Percentiles rank a stretch among this genome's conserved stretches.
These are phyloP conservation scores for Lithophane semibrunnea DNA, from an alignment of 2,888 invertebrate genomes.

Conservation along the genomic window DNA sequence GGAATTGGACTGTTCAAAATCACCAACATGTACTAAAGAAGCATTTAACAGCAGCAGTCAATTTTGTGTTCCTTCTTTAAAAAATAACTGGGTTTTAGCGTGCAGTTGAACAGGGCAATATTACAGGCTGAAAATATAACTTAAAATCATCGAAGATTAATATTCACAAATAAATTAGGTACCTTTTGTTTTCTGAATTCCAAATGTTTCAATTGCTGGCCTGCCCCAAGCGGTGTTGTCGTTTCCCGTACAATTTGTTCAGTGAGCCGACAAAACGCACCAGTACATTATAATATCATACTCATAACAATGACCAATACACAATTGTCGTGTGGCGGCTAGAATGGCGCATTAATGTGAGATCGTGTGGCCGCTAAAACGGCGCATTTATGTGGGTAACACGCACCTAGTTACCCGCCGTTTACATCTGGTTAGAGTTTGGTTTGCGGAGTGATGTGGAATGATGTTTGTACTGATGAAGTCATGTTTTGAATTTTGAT, in stretches of 20 bases:
- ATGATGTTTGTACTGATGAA: neutral
- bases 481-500: conserved; percentile 1
- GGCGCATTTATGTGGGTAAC: conserved; percentile 13
- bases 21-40: neutral
- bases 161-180: neutral
- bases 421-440: neutral
- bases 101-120: neutral
- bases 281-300: conserved; percentile 41
- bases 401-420: conserved; percentile 15
- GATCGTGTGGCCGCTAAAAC: conserved; percentile 5
- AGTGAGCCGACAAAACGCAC: conserved; percentile 25
- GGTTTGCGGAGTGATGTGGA: conserved; percentile 7
- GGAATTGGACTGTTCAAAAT: neutral
- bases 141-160: neutral
- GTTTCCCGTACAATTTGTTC: conserved; percentile 17
- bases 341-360: conserved; percentile 19
- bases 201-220: neutral
- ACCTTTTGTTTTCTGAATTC: neutral
- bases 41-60: no score
- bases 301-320: conserved; percentile 35
- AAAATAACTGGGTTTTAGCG: neutral
- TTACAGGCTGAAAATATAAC: neutral
- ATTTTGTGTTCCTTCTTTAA: neutral
- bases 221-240: conserved; percentile 17
- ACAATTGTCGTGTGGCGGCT: conserved; percentile 27